phyloP scores from a whole-genome alignment of 2,888 invertebrate genomes.

The Abrostola triplasia region DNA sequence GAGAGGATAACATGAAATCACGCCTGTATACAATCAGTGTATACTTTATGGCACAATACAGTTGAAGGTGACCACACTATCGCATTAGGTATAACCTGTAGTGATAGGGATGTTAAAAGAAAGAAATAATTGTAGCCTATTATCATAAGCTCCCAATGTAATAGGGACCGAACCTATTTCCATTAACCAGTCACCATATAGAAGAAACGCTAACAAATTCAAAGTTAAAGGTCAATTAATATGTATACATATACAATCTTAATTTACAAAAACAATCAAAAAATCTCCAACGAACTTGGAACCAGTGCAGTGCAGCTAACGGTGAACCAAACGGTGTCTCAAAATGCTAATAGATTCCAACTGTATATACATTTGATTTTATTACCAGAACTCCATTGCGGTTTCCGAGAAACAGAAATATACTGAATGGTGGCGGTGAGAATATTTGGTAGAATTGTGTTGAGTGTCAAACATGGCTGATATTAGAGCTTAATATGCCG shows the following conservation, averaged over 20 bases:
- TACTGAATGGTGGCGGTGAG: background rate
- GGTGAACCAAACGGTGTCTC: slow-evolving; percentile 24
- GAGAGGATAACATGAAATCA: too few species aligned
- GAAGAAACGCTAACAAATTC: too few species aligned
- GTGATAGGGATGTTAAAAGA: too few species aligned
- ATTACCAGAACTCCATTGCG: slow-evolving; percentile 22
- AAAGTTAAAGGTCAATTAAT: background rate
- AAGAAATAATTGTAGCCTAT: too few species aligned
- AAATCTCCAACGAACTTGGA: background rate
- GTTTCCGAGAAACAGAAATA: slow-evolving; percentile 7
- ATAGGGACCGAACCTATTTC: too few species aligned
- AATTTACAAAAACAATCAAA: background rate
- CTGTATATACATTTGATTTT: slow-evolving; percentile 38
- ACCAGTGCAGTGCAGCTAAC: slow-evolving; percentile 24
- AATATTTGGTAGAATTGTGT: background rate
- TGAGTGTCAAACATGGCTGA: background rate
- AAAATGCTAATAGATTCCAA: slow-evolving; percentile 28
- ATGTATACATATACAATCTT: background rate
- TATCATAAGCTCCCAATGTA: too few species aligned
- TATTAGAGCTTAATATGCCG: too few species aligned
- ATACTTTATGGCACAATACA: too few species aligned
- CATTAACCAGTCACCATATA: too few species aligned
- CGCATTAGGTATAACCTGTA: too few species aligned
- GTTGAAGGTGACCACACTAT: too few species aligned
- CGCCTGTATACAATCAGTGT: too few species aligned